Evolutionary conservation across 2,888 invertebrate genomes (phyloP).

Genomic region (Linnaemya tessellans): DNA sequence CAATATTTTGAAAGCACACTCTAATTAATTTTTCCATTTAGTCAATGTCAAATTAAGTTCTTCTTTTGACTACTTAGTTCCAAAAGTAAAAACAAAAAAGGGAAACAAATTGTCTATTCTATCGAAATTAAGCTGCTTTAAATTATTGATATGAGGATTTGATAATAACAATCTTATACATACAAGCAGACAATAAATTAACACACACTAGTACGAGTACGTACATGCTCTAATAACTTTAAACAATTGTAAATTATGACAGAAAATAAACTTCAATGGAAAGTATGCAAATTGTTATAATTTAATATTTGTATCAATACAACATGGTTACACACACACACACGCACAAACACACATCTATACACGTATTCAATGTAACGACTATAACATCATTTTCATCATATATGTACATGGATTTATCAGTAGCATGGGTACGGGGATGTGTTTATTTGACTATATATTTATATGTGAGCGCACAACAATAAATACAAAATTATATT

Average conservation of each 20-base stretch:
- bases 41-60: too few relatives aligned
- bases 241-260: slow-evolving; percentile 33
- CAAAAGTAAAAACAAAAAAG: too few relatives aligned
- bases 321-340: slow-evolving; percentile 13
- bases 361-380: slow-evolving; percentile 22
- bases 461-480: slow-evolving; percentile 5
- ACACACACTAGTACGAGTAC: neutral
- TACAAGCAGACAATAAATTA: neutral
- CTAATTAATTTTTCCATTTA: too few relatives aligned
- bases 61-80: too few relatives aligned
- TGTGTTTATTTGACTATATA: neutral
- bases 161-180: neutral
- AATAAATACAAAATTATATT: slow-evolving; percentile 36
- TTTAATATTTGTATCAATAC: slow-evolving; percentile 46
- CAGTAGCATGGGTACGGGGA: neutral
- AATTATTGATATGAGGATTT: slow-evolving; percentile 7
- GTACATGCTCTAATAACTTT: slow-evolving; percentile 25
- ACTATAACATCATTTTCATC: slow-evolving; percentile 25
- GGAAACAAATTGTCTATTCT: neutral
- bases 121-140: neutral
- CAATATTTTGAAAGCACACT: too few relatives aligned
- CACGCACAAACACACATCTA: neutral
- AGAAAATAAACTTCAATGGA: slow-evolving; percentile 41
- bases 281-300: slow-evolving; percentile 59
- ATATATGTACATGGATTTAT: neutral